A percentile compares a stretch with the other conserved stretches of the same genome.
Evolutionary conservation across 2,888 invertebrate genomes (phyloP).

Genomic region (Agriopis aurantiaria): DNA sequence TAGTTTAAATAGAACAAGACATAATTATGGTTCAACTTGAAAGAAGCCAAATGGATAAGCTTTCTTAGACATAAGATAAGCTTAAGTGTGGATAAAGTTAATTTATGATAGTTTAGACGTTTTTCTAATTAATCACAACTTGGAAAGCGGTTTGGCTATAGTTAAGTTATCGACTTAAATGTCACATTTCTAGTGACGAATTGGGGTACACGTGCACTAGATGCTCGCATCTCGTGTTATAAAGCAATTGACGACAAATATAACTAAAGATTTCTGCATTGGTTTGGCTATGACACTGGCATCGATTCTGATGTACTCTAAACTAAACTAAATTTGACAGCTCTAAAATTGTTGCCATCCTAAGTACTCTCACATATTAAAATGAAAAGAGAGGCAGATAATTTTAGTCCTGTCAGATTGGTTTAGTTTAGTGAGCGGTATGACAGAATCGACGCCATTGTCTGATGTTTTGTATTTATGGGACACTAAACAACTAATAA

Average conservation of each 20-base stretch:
- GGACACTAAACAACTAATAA: too few species aligned
- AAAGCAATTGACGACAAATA: background rate
- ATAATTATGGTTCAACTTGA: constrained; percentile 85
- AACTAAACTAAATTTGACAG: too few species aligned
- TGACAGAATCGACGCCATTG: too few species aligned
- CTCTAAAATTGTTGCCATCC: too few species aligned
- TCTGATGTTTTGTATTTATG: too few species aligned
- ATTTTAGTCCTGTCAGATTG: too few species aligned
- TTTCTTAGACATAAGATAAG: constrained; percentile 69
- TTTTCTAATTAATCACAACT: constrained; percentile 27
- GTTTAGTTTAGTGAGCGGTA: too few species aligned
- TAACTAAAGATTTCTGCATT: too few species aligned
- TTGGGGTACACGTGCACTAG: constrained; percentile 9
- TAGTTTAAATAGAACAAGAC: constrained; percentile 77
- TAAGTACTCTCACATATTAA: too few species aligned
- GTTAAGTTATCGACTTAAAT: background rate
- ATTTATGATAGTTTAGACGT: constrained; percentile 43
- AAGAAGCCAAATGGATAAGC: constrained; percentile 86
- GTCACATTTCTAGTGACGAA: constrained; percentile 1
- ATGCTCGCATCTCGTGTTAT: background rate
- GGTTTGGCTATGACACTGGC: too few species aligned
- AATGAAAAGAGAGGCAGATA: too few species aligned
- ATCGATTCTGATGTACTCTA: too few species aligned
- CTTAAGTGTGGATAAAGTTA: constrained; percentile 50
- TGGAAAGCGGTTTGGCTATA: constrained; percentile 18